Evolutionary conservation across 2,797 vertebrate genomes (phyloP).

Genomic region (Cyprinella venusta): DNA sequence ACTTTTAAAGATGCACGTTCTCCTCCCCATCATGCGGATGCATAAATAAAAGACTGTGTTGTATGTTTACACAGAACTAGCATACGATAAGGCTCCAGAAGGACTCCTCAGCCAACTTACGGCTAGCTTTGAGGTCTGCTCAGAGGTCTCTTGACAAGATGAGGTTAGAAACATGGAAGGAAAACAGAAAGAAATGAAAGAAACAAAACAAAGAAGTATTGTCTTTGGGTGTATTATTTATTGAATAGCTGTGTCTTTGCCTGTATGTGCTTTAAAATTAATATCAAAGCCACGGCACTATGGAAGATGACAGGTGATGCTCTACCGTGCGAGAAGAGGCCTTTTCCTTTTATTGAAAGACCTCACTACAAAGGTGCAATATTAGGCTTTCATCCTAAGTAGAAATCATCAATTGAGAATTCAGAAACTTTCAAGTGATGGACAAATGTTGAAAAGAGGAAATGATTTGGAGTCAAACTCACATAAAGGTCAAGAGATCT

Average conservation of each 20-base stretch:
- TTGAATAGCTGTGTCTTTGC: slow-evolving; percentile 14
- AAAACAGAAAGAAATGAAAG: slow-evolving; percentile 4
- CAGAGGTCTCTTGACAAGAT: slow-evolving; percentile 36
- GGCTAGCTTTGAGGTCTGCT: slow-evolving; percentile 22
- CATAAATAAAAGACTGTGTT: slow-evolving; percentile 47
- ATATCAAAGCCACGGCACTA: slow-evolving; percentile 5
- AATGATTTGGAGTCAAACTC: background rate
- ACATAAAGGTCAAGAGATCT: background rate
- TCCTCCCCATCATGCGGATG: slow-evolving; percentile 30
- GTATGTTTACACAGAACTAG: slow-evolving; percentile 44
- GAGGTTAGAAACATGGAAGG: background rate
- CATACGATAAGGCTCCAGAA: slow-evolving; percentile 25
- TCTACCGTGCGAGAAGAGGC: background rate
- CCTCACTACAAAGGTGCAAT: slow-evolving; percentile 16
- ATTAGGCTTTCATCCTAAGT: slow-evolving; percentile 4
- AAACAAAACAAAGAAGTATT: slow-evolving; percentile 17
- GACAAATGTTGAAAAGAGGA: background rate
- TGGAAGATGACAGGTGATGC: slow-evolving; percentile 4
- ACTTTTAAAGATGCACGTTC: slow-evolving; percentile 14
- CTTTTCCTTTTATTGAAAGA: slow-evolving; percentile 25
- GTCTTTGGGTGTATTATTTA: slow-evolving; percentile 37
- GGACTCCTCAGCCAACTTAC: slow-evolving; percentile 18
- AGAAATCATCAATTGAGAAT: slow-evolving; percentile 11
- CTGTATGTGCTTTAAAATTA: slow-evolving; percentile 30
- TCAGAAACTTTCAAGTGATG: slow-evolving; percentile 1